Base-by-base conservation (phyloP, 2,888 invertebrate genomes). In the Imbricaverruca yamaguchii region DNA sequence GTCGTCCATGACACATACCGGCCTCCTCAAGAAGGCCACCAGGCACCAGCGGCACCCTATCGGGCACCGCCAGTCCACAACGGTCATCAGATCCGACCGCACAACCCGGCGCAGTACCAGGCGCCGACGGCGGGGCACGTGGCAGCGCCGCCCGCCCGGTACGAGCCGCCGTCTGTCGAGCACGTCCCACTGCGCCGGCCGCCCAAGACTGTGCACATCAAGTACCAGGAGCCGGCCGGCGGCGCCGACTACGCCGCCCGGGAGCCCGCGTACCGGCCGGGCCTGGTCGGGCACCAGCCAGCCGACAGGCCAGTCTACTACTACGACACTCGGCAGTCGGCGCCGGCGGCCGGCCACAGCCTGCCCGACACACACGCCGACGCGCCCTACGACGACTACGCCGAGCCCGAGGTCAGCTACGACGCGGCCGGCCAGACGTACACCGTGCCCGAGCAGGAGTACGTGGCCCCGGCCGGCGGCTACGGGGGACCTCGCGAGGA, bases 371-470 rank as follows among this genome's bases (percentile, higher is more conserved):
- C 74, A 0, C 74, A 74, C 55, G 53, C 74, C 2, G 55, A 74
- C 2, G 74, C 74, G 55, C 74, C 74, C 18, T 74, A 74, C 53
- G 74, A 74, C 53, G 74, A 74, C 55, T 74, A 55, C 55, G 55
- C 74, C 9, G 74, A 21, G 11, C 74, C 74, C 11, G 74, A 74
- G 74, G 74, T 74, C 74, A 74, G 18, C 55, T 74, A 74, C 21
- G 21, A 74, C 18, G 11, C 69, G 8, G 53, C 74, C 3, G 10
- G 23, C 10, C 12, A 53, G 55, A 55, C 8, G 10, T 74, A 74
- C 55, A 23, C 55, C 21, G 53, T 74, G 9, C 74, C 74, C 18
- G 21, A 9, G 21, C 74, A 55, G 74, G 74, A 74, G 21, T 74
- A 74, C 21, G 74, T 74, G 11, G 21, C 74, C 9, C 74, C 74